phyloP scores from a whole-genome alignment of 2,888 invertebrate species.

The Norana najaformis region DNA sequence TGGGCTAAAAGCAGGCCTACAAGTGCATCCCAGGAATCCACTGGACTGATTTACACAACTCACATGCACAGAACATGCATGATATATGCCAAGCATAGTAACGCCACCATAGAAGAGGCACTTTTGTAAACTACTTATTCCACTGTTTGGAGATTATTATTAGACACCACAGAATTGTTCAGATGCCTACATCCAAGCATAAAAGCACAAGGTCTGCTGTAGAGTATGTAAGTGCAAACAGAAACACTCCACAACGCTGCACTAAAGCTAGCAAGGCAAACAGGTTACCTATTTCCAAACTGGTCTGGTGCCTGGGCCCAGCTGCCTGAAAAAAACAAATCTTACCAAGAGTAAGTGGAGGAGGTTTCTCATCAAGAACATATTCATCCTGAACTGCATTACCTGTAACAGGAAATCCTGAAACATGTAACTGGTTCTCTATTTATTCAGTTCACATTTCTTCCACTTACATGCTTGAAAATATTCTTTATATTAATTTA shows the following conservation, averaged over 20 bases:
- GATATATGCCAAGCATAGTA: too few relatives aligned
- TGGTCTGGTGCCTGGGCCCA: neutral
- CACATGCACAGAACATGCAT: too few relatives aligned
- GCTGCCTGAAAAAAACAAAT: neutral
- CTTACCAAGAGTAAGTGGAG: slow-evolving; percentile 56
- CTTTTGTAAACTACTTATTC: too few relatives aligned
- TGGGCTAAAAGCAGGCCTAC: too few relatives aligned
- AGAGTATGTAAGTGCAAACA: neutral
- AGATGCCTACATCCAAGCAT: too few relatives aligned
- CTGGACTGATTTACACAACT: too few relatives aligned
- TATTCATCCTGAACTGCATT: slow-evolving; percentile 51
- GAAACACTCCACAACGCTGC: neutral
- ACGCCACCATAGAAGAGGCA: too few relatives aligned
- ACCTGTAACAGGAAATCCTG: neutral
- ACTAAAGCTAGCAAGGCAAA: neutral
- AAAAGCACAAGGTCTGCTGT: too few relatives aligned
- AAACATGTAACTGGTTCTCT: neutral
- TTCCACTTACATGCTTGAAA: neutral
- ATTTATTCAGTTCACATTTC: neutral
- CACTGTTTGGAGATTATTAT: too few relatives aligned
- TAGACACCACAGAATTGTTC: too few relatives aligned
- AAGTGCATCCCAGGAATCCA: too few relatives aligned
- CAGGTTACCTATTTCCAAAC: neutral
- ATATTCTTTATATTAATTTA: too few relatives aligned
- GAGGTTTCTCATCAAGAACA: slow-evolving; percentile 56